Conservation (phyloP, 2,888 invertebrate species). For the Mayetiola destructor region DNA sequence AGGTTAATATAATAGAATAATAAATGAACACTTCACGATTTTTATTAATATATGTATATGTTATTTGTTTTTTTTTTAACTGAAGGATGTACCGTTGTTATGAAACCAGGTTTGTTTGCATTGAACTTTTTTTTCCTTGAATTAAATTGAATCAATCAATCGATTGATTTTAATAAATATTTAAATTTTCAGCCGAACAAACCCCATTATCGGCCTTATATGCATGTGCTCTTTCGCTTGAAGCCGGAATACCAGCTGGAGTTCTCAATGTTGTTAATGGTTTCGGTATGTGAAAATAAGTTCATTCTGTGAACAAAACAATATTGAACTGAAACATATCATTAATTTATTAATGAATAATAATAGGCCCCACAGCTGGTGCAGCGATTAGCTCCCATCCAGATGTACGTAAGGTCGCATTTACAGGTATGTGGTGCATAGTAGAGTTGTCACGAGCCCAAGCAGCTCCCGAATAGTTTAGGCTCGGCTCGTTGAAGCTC, state of each 20-base stretch:
- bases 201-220: conserved; percentile 67
- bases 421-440: too few species aligned
- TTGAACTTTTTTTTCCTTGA: background rate
- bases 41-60: too few species aligned
- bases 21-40: too few species aligned
- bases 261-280: conserved; percentile 63
- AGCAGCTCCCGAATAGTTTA: too few species aligned
- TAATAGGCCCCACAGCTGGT: conserved; percentile 59
- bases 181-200: conserved; percentile 37
- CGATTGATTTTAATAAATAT: background rate
- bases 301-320: too few species aligned
- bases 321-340: background rate
- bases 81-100: conserved; percentile 62
- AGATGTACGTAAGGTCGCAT: conserved; percentile 61
- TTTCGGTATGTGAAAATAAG: too few species aligned
- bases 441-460: too few species aligned
- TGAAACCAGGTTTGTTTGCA: conserved; percentile 59
- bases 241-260: conserved; percentile 68
- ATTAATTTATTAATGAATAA: background rate
- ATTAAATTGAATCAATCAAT: background rate
- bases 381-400: conserved; percentile 54
- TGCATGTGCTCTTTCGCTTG: conserved; percentile 53
- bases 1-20: too few species aligned
- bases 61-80: too few species aligned
- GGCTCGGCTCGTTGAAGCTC: too few species aligned